These are phyloP conservation scores for Nephrotoma flavescens DNA, from an alignment of 2,888 invertebrate genomes.

Conservation along the genomic window DNA sequence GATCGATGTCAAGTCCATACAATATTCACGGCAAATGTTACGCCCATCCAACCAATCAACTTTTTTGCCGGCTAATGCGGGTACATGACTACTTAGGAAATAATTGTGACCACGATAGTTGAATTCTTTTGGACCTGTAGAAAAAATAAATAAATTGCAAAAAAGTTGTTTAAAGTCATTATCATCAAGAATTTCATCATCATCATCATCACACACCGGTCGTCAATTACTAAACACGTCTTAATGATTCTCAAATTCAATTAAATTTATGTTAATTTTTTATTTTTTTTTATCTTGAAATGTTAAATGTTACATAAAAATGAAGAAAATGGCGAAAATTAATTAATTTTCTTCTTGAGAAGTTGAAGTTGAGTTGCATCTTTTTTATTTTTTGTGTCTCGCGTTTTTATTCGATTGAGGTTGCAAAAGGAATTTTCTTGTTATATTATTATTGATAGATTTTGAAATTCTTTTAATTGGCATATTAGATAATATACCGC, in stretches of 20 bases:
- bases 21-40: slow-evolving; percentile 81
- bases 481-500: not conserved
- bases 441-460: not conserved
- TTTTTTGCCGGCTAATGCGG: slow-evolving; percentile 60
- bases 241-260: not conserved
- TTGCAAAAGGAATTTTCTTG: not conserved
- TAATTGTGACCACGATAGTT: slow-evolving; percentile 76
- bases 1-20: slow-evolving; percentile 83
- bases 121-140: slow-evolving; percentile 79
- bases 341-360: not conserved
- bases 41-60: slow-evolving; percentile 85
- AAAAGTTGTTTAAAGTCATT: not conserved
- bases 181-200: not conserved
- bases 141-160: slow-evolving; percentile 14
- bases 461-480: not conserved
- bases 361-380: not conserved
- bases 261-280: not conserved
- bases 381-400: not conserved
- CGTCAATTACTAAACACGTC: not conserved
- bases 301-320: not conserved
- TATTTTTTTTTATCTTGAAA: not conserved
- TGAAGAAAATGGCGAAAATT: not conserved
- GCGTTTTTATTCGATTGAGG: not conserved
- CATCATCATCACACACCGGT: not conserved
- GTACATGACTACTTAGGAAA: slow-evolving; percentile 74